Evolutionary conservation across 2,113 vertebrate genomes (phyloP).

Genomic region (Microcebus griseorufus): DNA sequence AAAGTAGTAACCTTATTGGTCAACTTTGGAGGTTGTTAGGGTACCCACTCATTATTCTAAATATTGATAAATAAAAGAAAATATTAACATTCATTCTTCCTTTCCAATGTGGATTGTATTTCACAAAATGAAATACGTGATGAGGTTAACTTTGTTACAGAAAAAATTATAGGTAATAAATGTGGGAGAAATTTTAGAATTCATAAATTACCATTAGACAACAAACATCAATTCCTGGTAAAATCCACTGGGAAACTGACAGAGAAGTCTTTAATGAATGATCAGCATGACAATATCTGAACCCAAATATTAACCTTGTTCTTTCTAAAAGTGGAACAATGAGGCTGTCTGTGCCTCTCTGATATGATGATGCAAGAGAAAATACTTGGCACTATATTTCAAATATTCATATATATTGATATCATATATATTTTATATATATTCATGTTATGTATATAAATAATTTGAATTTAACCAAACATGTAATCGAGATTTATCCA

Average conservation of each 20-base stretch:
- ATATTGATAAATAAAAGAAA: not conserved
- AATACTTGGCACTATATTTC: not conserved
- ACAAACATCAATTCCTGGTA: not conserved
- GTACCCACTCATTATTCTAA: not conserved
- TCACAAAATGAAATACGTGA: not conserved
- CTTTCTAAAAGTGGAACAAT: not conserved
- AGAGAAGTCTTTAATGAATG: not conserved
- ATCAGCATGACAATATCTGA: not conserved
- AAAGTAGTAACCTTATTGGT: not conserved
- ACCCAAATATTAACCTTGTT: not conserved
- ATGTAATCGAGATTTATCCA: not conserved
- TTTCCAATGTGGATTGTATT: not conserved
- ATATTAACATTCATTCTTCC: not conserved
- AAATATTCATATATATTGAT: not conserved
- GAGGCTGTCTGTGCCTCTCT: not conserved
- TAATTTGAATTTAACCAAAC: not conserved
- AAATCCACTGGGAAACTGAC: not conserved
- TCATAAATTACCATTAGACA: not conserved
- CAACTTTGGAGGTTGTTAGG: not conserved
- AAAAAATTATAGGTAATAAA: not conserved
- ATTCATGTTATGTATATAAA: not conserved
- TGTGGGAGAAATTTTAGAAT: too few relatives aligned
- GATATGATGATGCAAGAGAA: not conserved
- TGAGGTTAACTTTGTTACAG: not conserved
- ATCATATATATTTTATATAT: not conserved